Base-by-base conservation (phyloP, 2,797 vertebrate species). In the Takifugu ocellatus region DNA sequence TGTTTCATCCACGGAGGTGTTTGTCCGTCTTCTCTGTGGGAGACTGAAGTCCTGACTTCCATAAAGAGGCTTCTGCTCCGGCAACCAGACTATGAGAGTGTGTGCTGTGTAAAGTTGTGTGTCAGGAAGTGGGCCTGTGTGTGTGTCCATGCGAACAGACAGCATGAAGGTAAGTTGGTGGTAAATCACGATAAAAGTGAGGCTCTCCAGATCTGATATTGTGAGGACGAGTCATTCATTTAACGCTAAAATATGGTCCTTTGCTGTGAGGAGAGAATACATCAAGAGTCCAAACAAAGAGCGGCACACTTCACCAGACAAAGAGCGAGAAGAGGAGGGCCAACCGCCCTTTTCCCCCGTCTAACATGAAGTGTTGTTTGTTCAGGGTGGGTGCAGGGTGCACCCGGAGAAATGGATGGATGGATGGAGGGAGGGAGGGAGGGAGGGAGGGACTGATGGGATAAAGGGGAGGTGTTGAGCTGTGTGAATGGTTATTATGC, bases 241-340 rank as follows among this genome's bases (percentile, higher is more conserved):
- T 87, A 79, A 85, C 77, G 75, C 77, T 89, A 76, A 88, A 89
- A 91, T 87, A 85, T 70, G 85, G 81, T 81, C 65, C 72, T 69
- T 75, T 78, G 74, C 73, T 74, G 77, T 3, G 44, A 21, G 59
- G n/a, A n/a, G 61, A 81, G 77, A 81, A 88, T 85, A 81, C 82
- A 87, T 86, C 83, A 85, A 67, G 71, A 79, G 69, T 79, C 60
- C 67, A 70, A 74, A 88, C 82, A 89, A 86, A 88, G 84, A 83
- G 64, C 15, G 76, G 84, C 88, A 90, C 90, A 89, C 91, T 91
- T 88, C 88, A 88, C 61, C 78, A 86, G 79, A 90, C 90, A 91
- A 91, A 90, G 86, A 87, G 72, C 31, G 27, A 76, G 77, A 82
- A 78, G 67, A 79, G 72, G 78, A 70, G 79, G 79, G 62, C 68